Conservation (phyloP, 2,797 vertebrate species). For the Brachymystax lenok region DNA sequence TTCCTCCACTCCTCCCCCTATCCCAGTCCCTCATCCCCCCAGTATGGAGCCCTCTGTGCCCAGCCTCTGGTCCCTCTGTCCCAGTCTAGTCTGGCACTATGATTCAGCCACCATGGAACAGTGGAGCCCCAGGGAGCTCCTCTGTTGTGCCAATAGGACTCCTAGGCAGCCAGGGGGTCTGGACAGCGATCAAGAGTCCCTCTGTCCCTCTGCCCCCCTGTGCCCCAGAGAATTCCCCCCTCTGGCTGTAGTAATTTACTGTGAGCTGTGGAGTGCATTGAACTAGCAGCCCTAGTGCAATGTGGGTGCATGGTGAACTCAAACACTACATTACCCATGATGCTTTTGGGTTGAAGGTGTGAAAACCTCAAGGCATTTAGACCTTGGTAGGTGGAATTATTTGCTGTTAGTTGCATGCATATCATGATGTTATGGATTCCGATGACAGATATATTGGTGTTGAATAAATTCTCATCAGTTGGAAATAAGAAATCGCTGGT, state of each 20-base stretch:
- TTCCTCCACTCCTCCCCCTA: constrained; percentile 58
- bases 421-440: neutral
- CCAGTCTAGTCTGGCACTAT: constrained; percentile 32
- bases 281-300: neutral
- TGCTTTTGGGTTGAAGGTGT: neutral
- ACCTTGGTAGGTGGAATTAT: neutral
- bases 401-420: neutral
- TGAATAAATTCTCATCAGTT: neutral
- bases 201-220: neutral
- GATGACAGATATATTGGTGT: neutral
- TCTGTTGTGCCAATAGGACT: constrained; percentile 38
- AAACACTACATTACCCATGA: constrained; percentile 4
- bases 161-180: constrained; percentile 7
- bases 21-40: constrained; percentile 57
- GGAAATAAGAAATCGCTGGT: neutral
- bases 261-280: neutral
- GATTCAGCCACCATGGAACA: constrained; percentile 68
- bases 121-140: constrained; percentile 62
- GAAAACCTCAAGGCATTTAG: neutral
- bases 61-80: constrained; percentile 61
- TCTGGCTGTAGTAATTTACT: neutral
- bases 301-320: no score
- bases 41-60: constrained; percentile 66
- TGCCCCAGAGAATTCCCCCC: neutral
- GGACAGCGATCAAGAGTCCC: neutral